Base-by-base conservation (phyloP, 30 jellyfish, hydroid and myxozoan species). In the Hydractinia symbiolongicarpus region DNA sequence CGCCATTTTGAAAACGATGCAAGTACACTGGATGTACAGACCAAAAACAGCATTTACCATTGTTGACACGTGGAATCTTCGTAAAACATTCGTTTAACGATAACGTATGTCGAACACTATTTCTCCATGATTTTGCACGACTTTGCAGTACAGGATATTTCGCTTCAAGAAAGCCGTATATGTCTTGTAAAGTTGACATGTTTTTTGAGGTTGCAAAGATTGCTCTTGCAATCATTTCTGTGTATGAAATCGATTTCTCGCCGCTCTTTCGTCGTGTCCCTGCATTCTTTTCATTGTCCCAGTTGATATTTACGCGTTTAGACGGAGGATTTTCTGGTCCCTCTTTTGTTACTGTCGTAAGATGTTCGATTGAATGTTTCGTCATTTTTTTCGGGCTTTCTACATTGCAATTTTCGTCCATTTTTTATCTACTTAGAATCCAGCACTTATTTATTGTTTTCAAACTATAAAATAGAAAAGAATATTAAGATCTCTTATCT, bases 31-130 rank as follows among this genome's bases (percentile, higher is more conserved):
- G 90, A 85, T 90, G 95, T 21, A 90, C 72, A 5, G 90, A 80
- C 97, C 97, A 90, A 61, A 75, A 83, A 61, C 97, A 90, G 19
- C 86, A 56, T 67, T 83, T 83, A 5, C 88, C 95, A 76, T 84
- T 86, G 53, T 90, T 90, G 11, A 58, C 77, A 17, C 95, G 83
- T 14, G 93, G 94, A 17, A 85, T 61, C 75, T 90, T 90, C 52
- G 86, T 73, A 76, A 90, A 90, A 79, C 97, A 90, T 54, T 90
- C 97, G 73, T 86, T 90, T 55, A 90, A 67, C 3, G 97, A 90
- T 8, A 90, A 62, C 49, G 97, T 90, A 72, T 90, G 97, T 5
- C 97, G 81, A 20, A 90, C 97, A 75, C 97, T 90, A 67, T 90
- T 90, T 53, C 81, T 81, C 97, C 97, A 90, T 8, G 97, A 86